These are phyloP conservation scores for Serranus cabrilla DNA, from an alignment of 2,797 vertebrate species.

Conservation along the genomic window DNA sequence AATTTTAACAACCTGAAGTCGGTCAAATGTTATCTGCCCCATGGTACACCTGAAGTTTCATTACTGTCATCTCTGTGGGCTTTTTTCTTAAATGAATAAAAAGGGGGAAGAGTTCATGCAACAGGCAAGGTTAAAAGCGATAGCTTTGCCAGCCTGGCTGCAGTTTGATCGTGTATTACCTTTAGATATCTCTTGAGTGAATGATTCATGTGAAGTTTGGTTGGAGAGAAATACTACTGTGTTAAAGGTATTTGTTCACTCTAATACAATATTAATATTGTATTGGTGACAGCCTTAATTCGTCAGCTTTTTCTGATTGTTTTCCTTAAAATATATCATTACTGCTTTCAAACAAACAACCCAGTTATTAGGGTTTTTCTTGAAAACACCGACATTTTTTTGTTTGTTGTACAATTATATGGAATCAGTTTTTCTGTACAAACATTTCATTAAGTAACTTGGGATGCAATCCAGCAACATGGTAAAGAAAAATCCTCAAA, in stretches of 20 bases:
- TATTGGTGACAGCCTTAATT: neutral
- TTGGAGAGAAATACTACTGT: neutral
- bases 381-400: neutral
- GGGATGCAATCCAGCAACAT: too few species aligned
- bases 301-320: neutral
- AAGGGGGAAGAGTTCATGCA: neutral
- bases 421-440: slow-evolving; percentile 10
- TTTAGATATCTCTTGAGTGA: neutral
- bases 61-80: neutral
- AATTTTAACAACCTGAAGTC: slow-evolving; percentile 36
- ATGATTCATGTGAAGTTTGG: neutral
- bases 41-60: slow-evolving; percentile 1
- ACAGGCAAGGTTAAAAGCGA: neutral
- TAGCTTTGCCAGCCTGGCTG: neutral
- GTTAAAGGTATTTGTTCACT: slow-evolving; percentile 15
- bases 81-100: neutral
- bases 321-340: neutral
- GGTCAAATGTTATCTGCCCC: slow-evolving; percentile 77
- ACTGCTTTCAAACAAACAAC: neutral
- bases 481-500: too few species aligned
- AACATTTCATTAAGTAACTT: slow-evolving; percentile 18
- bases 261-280: neutral
- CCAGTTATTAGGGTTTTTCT: neutral
- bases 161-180: neutral
- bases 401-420: neutral